These are phyloP conservation scores for Cactoblastis cactorum DNA, from an alignment of 2,888 invertebrate species.

Conservation along the genomic window DNA sequence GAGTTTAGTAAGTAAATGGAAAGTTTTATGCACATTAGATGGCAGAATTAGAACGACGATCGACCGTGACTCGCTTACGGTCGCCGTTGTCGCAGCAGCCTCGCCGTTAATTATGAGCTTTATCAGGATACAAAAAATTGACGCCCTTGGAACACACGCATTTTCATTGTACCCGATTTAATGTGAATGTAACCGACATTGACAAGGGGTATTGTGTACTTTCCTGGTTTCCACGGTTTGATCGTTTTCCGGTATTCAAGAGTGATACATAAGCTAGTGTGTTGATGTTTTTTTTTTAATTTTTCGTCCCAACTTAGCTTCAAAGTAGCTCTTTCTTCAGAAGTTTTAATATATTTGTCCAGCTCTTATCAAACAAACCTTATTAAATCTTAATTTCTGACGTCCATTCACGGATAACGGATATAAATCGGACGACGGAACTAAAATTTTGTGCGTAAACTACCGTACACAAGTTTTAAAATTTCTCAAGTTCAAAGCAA, in stretches of 20 bases:
- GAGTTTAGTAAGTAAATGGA: slow-evolving; percentile 6
- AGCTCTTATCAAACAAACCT: too few species aligned
- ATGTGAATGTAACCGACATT: slow-evolving; percentile 39
- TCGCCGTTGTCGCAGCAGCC: slow-evolving; percentile 17
- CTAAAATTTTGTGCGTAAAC: too few species aligned
- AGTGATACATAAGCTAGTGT: background rate
- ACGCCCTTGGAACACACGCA: slow-evolving; percentile 14
- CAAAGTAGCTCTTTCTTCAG: too few species aligned
- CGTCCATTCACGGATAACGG: too few species aligned
- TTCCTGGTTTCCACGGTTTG: background rate
- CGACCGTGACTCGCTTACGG: slow-evolving; percentile 52
- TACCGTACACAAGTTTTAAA: too few species aligned
- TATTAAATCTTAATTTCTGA: too few species aligned
- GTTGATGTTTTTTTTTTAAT: background rate
- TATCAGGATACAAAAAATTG: slow-evolving; percentile 22
- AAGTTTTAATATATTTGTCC: too few species aligned
- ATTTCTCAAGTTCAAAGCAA: too few species aligned
- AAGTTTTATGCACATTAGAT: slow-evolving; percentile 19
- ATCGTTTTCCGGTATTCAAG: background rate
- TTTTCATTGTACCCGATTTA: slow-evolving; percentile 13
- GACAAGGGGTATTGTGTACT: slow-evolving; percentile 38
- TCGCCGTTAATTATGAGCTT: slow-evolving; percentile 15
- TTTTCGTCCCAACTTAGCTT: background rate
- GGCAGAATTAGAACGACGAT: slow-evolving; percentile 45
- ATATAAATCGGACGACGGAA: too few species aligned